phyloP scores from a whole-genome alignment of 1,140 invertebrate genomes.

The Papilio polyxenes region DNA sequence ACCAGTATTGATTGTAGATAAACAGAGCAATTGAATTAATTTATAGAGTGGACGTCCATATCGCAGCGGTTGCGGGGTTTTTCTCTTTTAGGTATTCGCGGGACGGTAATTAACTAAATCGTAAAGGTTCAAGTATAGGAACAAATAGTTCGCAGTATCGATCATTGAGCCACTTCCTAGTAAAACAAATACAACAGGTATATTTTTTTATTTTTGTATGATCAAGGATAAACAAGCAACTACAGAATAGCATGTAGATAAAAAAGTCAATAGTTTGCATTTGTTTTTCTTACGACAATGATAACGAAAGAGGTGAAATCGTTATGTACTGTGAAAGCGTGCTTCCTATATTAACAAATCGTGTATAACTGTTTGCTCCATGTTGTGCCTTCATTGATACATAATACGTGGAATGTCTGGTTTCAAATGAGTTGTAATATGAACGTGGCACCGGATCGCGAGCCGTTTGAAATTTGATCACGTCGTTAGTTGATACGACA shows the following conservation, averaged over 20 bases:
- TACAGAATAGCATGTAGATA: background rate
- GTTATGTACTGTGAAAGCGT: too few relatives aligned
- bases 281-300: too few relatives aligned
- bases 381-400: background rate
- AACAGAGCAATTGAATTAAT: conserved; percentile 35
- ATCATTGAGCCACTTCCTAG: background rate
- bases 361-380: too few relatives aligned
- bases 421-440: conserved; percentile 5
- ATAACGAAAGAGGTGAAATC: too few relatives aligned
- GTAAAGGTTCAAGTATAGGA: background rate
- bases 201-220: background rate
- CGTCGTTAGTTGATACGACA: background rate
- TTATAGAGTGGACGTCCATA: conserved; percentile 27
- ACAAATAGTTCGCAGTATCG: background rate
- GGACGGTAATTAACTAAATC: conserved; percentile 16
- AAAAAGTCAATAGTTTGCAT: background rate
- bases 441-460: background rate
- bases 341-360: too few relatives aligned
- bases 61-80: background rate
- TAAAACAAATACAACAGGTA: background rate
- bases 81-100: background rate
- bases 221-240: background rate
- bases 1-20: conserved; percentile 37
- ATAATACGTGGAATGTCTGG: background rate
- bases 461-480: conserved; percentile 9